These are phyloP conservation scores for Petaurus breviceps DNA, from an alignment of 2,113 vertebrate genomes.

Conservation along the genomic window DNA sequence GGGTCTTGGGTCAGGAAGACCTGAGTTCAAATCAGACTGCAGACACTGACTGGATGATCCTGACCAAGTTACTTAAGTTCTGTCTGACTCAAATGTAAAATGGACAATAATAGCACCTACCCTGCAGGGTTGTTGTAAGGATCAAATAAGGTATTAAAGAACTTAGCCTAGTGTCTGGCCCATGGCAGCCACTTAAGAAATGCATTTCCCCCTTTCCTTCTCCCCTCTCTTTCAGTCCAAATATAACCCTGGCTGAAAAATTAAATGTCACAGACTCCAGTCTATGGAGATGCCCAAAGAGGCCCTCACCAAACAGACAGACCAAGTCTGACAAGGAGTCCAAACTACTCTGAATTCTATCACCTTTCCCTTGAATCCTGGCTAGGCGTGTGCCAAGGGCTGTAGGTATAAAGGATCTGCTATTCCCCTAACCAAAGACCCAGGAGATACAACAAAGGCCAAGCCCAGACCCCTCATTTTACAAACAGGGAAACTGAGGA, in stretches of 20 bases:
- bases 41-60: background rate
- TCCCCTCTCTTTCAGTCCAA: background rate
- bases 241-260: background rate
- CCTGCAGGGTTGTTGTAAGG: background rate
- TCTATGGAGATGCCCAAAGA: background rate
- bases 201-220: background rate
- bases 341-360: background rate
- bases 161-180: background rate
- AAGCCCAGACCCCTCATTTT: too few relatives aligned
- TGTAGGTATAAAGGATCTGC: background rate
- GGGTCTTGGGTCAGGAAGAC: too few relatives aligned
- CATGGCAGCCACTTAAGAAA: background rate
- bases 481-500: too few relatives aligned
- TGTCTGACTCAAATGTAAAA: background rate
- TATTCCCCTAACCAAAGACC: background rate
- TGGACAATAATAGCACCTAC: background rate
- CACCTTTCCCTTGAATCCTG: background rate
- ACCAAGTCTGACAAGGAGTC: background rate
- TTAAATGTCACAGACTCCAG: background rate
- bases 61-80: too few relatives aligned
- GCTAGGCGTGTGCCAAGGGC: too few relatives aligned
- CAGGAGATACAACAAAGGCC: too few relatives aligned
- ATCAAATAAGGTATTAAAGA: background rate
- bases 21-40: background rate
- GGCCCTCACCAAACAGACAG: too few relatives aligned